A percentile compares a stretch with the other conserved stretches of the same genome.
These are phyloP conservation scores for Papilio dardanus DNA, from an alignment of 1,140 invertebrate species.

Conservation along the genomic window DNA sequence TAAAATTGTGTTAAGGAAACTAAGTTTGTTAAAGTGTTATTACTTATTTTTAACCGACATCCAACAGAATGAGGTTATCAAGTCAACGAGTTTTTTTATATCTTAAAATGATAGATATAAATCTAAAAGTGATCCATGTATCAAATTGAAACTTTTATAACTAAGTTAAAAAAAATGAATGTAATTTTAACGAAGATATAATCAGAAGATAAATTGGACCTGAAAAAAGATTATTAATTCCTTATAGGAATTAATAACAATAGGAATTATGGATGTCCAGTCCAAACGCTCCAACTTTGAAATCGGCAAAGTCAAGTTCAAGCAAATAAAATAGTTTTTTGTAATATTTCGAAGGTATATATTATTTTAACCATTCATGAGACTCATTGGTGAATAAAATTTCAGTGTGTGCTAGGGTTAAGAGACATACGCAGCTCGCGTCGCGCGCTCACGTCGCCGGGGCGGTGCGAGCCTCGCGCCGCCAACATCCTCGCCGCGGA, in stretches of 20 bases:
- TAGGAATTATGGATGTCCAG: no score
- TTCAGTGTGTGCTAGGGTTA: conserved; percentile 53
- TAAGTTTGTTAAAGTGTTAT: not conserved
- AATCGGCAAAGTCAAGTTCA: no score
- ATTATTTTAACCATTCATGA: not conserved
- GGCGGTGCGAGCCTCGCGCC: conserved; percentile 83
- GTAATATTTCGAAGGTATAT: not conserved
- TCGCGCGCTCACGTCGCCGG: conserved; percentile 80
- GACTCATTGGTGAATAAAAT: conserved; percentile 20
- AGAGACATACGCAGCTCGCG: conserved; percentile 71
- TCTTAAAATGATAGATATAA: not conserved
- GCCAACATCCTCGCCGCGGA: conserved; percentile 74
- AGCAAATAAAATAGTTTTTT: no score
- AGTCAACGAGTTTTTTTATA: no score
- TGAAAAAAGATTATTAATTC: no score
- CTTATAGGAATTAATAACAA: no score
- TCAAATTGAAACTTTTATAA: not conserved
- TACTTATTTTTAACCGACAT: no score
- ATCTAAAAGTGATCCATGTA: not conserved
- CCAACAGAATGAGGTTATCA: no score
- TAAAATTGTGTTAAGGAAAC: not conserved
- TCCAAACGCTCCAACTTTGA: no score
- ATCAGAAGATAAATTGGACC: no score
- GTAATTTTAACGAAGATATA: no score
- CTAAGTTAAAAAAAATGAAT: not conserved